These are phyloP conservation scores for Todus mexicanus DNA, from an alignment of 2,797 vertebrate genomes.

Conservation along the genomic window DNA sequence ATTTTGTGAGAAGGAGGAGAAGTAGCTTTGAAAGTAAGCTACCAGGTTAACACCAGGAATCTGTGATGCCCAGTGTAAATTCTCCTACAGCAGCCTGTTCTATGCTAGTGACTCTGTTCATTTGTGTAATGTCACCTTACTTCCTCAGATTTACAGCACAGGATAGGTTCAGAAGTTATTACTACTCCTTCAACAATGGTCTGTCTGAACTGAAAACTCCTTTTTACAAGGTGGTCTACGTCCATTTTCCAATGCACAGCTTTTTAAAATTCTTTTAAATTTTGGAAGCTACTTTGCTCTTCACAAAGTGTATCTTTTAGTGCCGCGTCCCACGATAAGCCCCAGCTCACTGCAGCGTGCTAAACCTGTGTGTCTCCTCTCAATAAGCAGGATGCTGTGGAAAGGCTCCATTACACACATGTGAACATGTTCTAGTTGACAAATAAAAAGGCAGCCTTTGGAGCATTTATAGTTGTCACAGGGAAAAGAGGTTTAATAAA, in stretches of 20 bases:
- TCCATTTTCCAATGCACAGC: background rate
- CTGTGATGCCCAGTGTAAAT: background rate
- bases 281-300: background rate
- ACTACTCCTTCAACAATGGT: background rate
- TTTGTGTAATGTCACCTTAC: background rate
- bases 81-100: background rate
- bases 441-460: background rate
- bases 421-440: background rate
- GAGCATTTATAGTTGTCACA: background rate
- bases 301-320: background rate
- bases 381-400: background rate
- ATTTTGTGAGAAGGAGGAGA: background rate
- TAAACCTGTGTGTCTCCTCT: background rate
- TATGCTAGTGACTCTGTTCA: background rate
- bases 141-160: background rate
- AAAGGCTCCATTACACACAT: background rate
- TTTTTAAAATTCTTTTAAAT: background rate
- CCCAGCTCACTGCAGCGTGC: background rate
- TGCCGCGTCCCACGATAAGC: background rate
- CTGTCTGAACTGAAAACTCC: background rate
- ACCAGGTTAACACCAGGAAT: background rate
- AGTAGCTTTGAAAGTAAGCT: background rate
- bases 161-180: background rate
- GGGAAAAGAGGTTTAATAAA: background rate
- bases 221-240: background rate